Percentiles rank a stretch among this genome's conserved stretches.
phyloP scores from a whole-genome alignment of 2,888 invertebrate species.

The Anaspis maculata region DNA sequence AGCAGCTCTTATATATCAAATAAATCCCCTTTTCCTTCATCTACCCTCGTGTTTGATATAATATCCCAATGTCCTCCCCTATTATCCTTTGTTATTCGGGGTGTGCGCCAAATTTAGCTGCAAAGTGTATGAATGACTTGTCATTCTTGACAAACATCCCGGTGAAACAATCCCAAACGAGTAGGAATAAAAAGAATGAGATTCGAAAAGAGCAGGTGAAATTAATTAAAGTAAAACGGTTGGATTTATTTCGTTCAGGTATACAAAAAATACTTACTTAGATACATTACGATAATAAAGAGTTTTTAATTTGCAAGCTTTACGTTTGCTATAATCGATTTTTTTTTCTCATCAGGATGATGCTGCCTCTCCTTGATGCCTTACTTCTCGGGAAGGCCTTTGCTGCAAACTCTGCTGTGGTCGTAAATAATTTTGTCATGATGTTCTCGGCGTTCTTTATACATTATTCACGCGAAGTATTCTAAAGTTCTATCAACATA shows the following conservation, averaged over 20 bases:
- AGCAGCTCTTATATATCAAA: constrained; percentile 5
- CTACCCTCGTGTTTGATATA: constrained; percentile 7
- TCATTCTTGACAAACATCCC: too few species aligned
- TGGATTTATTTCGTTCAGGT: too few species aligned
- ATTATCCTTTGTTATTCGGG: constrained; percentile 8
- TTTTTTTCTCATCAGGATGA: constrained; percentile 4
- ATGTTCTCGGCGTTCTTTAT: constrained; percentile 21
- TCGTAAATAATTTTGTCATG: constrained; percentile 23
- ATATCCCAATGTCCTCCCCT: constrained; percentile 9
- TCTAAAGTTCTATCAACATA: constrained; percentile 19
- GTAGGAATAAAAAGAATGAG: too few species aligned
- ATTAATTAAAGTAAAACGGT: too few species aligned
- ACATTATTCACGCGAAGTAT: constrained; percentile 20
- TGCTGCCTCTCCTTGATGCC: too few species aligned
- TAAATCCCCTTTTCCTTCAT: constrained; percentile 9
- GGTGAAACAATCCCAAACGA: too few species aligned
- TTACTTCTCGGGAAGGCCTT: not conserved
- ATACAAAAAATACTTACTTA: too few species aligned
- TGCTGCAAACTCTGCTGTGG: constrained; percentile 17
- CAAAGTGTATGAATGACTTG: not conserved
- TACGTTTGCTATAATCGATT: constrained; percentile 9
- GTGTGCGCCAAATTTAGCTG: constrained; percentile 8
- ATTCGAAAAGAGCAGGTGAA: too few species aligned
- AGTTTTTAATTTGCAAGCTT: constrained; percentile 11
- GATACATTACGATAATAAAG: constrained; percentile 1